Evolutionary conservation across 2,113 vertebrate genomes (phyloP).

Genomic region (Alosa alosa): DNA sequence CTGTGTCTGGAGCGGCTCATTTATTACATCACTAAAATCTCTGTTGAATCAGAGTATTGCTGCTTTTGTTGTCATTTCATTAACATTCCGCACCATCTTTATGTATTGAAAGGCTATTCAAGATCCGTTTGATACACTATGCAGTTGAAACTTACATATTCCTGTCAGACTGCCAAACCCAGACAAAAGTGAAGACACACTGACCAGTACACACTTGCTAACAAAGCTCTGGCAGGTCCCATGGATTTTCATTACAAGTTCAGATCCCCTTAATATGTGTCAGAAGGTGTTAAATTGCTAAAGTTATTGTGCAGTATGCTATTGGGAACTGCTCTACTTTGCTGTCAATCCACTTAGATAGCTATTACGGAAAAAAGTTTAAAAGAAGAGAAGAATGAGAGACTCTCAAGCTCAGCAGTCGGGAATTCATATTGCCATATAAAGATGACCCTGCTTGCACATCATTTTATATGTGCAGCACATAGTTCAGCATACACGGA

Average conservation of each 20-base stretch:
- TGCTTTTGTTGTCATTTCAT: conserved; percentile 6
- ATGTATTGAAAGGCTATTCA: background rate
- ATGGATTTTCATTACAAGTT: conserved; percentile 6
- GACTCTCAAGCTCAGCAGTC: background rate
- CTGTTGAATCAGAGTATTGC: background rate
- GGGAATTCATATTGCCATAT: background rate
- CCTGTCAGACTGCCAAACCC: background rate
- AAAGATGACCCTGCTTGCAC: background rate
- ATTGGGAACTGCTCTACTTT: background rate
- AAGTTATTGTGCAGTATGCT: background rate
- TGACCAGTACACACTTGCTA: background rate
- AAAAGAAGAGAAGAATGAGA: background rate
- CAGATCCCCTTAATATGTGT: background rate
- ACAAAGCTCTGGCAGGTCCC: background rate
- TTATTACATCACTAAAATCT: background rate
- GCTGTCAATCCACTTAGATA: background rate
- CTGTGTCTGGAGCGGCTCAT: background rate
- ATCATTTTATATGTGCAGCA: background rate
- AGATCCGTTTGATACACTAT: background rate
- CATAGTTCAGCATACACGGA: background rate
- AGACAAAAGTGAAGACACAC: background rate
- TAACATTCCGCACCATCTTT: background rate
- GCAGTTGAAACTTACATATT: background rate
- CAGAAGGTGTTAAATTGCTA: background rate
- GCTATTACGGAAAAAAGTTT: background rate